Evolutionary conservation across 2,888 invertebrate species (phyloP).

Genomic region (Xylota sylvarum): DNA sequence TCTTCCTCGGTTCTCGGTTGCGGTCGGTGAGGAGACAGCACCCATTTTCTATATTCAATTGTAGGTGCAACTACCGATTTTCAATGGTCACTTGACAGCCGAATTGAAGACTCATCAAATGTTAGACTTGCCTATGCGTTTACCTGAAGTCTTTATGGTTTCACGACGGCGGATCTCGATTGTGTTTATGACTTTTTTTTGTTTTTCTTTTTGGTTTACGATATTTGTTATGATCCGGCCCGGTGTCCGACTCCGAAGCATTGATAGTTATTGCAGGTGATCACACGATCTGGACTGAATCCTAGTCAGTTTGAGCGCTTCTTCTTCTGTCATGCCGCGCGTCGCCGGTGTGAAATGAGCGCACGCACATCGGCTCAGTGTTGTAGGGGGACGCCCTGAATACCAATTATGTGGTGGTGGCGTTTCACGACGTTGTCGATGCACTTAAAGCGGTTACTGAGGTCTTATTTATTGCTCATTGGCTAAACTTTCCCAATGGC

Average conservation of each 20-base stretch:
- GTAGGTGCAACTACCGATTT: slow-evolving; percentile 31
- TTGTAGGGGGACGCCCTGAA: slow-evolving; percentile 62
- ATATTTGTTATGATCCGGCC: slow-evolving; percentile 51
- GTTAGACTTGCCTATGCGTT: slow-evolving; percentile 9
- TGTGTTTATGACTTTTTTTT: slow-evolving; percentile 29
- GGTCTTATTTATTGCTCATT: slow-evolving; percentile 51
- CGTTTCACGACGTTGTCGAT: slow-evolving; percentile 57
- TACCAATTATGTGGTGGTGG: slow-evolving; percentile 63
- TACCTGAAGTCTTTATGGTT: slow-evolving; percentile 12
- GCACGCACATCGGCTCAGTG: slow-evolving; percentile 43
- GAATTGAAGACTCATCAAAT: neutral
- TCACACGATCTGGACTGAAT: slow-evolving; percentile 45
- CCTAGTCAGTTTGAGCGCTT: slow-evolving; percentile 39
- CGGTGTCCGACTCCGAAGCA: slow-evolving; percentile 33
- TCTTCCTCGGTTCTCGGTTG: neutral
- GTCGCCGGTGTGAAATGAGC: slow-evolving; percentile 42
- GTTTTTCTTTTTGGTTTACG: neutral
- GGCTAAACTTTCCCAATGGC: slow-evolving; percentile 69
- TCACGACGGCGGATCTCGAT: slow-evolving; percentile 42
- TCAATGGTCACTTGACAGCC: slow-evolving; percentile 22
- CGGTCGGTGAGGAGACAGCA: neutral
- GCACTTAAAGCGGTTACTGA: slow-evolving; percentile 46
- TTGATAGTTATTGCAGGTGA: slow-evolving; percentile 47
- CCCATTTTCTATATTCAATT: neutral
- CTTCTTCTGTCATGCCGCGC: slow-evolving; percentile 29